Evolutionary conservation across 1,140 invertebrate species (phyloP).

Genomic region (Ooceraea biroi): DNA sequence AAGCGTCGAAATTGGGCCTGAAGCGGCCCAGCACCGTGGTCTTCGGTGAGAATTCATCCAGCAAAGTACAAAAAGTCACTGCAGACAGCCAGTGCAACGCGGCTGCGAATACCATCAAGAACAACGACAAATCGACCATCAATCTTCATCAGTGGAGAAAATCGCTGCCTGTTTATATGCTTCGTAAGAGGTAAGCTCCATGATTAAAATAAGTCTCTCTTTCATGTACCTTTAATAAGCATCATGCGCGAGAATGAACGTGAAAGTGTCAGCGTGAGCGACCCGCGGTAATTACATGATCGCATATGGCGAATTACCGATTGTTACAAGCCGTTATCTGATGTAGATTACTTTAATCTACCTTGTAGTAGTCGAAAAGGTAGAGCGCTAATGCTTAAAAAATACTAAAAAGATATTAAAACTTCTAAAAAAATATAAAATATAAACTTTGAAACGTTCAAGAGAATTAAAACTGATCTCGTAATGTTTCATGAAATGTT

Average conservation of each 20-base stretch:
- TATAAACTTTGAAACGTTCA: background rate
- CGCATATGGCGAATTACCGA: background rate
- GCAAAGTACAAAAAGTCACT: conserved; percentile 72
- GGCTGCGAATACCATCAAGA: conserved; percentile 9
- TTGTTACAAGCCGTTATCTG: background rate
- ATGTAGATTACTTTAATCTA: too few relatives aligned
- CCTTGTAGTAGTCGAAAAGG: too few relatives aligned
- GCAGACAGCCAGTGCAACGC: conserved; percentile 54
- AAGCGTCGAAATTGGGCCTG: conserved; percentile 75
- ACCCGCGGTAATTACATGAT: background rate
- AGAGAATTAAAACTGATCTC: background rate
- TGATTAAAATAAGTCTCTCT: background rate
- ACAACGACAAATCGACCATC: conserved; percentile 74
- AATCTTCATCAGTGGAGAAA: conserved; percentile 86
- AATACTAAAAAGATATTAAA: too few relatives aligned
- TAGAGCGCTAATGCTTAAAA: too few relatives aligned
- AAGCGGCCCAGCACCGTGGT: conserved; percentile 78
- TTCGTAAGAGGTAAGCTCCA: conserved; percentile 82
- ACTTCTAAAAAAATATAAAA: too few relatives aligned
- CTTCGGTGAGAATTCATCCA: conserved; percentile 68
- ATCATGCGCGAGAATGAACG: background rate
- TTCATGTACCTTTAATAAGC: background rate
- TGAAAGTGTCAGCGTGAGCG: background rate
- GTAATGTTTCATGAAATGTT: background rate
- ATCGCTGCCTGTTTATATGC: conserved; percentile 86